These are phyloP conservation scores for Hyppa rectilinea DNA, from an alignment of 2,888 invertebrate genomes.

Conservation along the genomic window DNA sequence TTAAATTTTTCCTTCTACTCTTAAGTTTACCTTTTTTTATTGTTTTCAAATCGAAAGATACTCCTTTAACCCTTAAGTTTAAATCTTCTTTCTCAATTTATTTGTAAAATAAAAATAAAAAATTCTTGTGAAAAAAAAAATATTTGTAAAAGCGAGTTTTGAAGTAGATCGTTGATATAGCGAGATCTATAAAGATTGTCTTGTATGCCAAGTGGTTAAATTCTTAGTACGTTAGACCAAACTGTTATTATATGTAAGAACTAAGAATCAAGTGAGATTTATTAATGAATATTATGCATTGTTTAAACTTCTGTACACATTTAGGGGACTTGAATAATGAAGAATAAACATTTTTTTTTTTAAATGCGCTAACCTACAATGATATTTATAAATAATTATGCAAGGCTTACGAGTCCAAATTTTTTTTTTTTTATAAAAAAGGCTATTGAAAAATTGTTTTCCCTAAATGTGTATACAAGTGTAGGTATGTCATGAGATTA, in stretches of 20 bases:
- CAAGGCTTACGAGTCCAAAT: no score
- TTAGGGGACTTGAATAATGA: constrained; percentile 14
- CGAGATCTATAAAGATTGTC: constrained; percentile 63
- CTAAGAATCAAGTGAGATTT: constrained; percentile 63
- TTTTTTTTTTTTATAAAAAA: no score
- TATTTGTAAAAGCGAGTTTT: constrained; percentile 51
- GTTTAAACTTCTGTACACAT: constrained; percentile 40
- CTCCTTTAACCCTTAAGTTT: constrained; percentile 27
- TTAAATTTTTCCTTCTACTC: constrained; percentile 29
- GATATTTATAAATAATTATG: no score
- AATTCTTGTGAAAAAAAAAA: constrained; percentile 1
- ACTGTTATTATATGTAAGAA: constrained; percentile 71
- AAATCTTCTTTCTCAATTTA: constrained; percentile 16
- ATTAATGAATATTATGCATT: constrained; percentile 45
- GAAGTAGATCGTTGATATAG: constrained; percentile 61
- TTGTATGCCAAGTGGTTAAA: constrained; percentile 72
- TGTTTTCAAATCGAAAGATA: constrained; percentile 43
- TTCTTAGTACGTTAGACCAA: constrained; percentile 76
- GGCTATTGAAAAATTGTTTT: not conserved
- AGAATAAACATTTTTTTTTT: no score
- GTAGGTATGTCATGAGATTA: constrained; percentile 22
- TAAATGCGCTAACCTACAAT: no score
- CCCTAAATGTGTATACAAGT: constrained; percentile 43
- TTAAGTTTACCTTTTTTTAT: constrained; percentile 46
- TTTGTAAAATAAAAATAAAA: constrained; percentile 6